These are phyloP conservation scores for Scaptomyza pallida DNA, from an alignment of 1,140 invertebrate genomes.

Conservation along the genomic window DNA sequence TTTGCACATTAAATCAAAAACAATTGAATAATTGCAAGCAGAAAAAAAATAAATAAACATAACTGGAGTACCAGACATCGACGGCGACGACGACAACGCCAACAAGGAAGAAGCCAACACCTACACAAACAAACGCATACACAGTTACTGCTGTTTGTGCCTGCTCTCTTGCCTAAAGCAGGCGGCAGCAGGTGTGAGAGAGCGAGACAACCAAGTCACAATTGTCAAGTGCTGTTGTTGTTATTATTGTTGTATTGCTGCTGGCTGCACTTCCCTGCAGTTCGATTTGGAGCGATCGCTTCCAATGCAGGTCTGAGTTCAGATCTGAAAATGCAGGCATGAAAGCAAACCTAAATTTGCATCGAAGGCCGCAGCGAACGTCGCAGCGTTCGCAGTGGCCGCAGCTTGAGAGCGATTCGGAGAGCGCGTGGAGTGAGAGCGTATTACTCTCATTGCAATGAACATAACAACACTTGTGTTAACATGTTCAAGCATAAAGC, in stretches of 20 bases:
- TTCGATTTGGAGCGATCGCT: too few species aligned
- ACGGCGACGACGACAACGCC: neutral
- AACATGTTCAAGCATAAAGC: too few species aligned
- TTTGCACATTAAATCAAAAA: constrained; percentile 78
- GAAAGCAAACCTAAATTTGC: too few species aligned
- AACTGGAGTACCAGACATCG: constrained; percentile 40
- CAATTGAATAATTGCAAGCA: constrained; percentile 72
- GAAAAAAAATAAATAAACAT: constrained; percentile 18
- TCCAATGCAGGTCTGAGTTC: too few species aligned
- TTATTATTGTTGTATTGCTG: constrained; percentile 31
- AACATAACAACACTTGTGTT: too few species aligned
- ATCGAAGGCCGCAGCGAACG: too few species aligned
- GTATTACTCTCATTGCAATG: too few species aligned
- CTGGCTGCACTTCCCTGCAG: constrained; percentile 69
- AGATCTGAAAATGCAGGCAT: too few species aligned
- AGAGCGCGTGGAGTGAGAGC: too few species aligned
- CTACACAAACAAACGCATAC: constrained; percentile 23
- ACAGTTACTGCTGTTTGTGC: constrained; percentile 1
- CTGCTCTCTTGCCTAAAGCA: constrained; percentile 19
- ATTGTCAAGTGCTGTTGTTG: constrained; percentile 65
- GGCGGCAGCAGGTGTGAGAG: constrained; percentile 53
- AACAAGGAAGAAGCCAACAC: constrained; percentile 33
- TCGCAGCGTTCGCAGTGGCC: too few species aligned
- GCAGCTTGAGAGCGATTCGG: too few species aligned
- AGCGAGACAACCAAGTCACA: constrained; percentile 46